A percentile compares a stretch with the other conserved stretches of the same genome.
Conservation (phyloP, 2,888 invertebrate species). For the Brachypalpus laphriformis region DNA sequence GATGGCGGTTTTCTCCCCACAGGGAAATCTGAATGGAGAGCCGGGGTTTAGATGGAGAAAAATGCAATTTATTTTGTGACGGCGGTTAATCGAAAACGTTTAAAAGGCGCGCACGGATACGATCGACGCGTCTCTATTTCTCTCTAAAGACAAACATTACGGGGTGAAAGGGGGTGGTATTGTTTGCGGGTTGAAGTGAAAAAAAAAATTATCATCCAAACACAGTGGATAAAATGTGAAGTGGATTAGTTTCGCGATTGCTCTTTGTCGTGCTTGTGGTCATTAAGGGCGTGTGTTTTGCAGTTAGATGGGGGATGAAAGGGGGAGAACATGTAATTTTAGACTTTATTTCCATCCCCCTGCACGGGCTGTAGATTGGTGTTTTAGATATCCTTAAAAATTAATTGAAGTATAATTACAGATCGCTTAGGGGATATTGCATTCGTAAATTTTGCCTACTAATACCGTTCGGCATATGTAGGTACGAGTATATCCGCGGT, state of each 20-base stretch:
- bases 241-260: constrained; percentile 74
- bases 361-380: constrained; percentile 45
- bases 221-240: constrained; percentile 68
- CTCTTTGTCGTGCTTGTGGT: constrained; percentile 71
- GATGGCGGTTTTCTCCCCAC: constrained; percentile 69
- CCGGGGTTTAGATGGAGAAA: constrained; percentile 35
- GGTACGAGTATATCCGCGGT: background rate
- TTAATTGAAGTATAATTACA: constrained; percentile 74
- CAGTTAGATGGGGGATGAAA: background rate
- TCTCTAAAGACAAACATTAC: constrained; percentile 70
- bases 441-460: constrained; percentile 47
- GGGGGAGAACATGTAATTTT: constrained; percentile 32
- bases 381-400: constrained; percentile 69
- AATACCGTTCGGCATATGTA: background rate
- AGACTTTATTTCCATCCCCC: constrained; percentile 40
- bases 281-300: constrained; percentile 64
- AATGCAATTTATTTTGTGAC: constrained; percentile 74
- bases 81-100: constrained; percentile 75
- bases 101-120: constrained; percentile 73
- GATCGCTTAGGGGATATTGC: constrained; percentile 58
- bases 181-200: constrained; percentile 33
- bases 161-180: background rate
- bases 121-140: constrained; percentile 73
- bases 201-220: constrained; percentile 66
- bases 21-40: constrained; percentile 58